Evolutionary conservation across 1,140 invertebrate species (phyloP).

Genomic region (Epicauta chinensis): DNA sequence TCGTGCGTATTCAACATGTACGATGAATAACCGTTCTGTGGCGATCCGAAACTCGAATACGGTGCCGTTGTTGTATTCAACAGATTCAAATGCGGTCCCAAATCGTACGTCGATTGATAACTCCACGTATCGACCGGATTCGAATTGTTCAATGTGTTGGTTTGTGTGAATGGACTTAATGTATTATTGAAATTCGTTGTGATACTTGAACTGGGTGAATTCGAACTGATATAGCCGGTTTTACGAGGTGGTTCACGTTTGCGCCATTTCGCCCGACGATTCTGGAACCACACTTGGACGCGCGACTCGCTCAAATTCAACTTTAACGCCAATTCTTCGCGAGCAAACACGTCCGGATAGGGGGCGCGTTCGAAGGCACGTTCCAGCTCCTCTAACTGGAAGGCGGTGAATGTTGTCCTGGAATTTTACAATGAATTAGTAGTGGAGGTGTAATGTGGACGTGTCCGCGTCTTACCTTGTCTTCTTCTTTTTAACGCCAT

Average conservation of each 20-base stretch:
- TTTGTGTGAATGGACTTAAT: constrained; percentile 60
- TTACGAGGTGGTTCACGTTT: constrained; percentile 96
- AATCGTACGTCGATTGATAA: constrained; percentile 68
- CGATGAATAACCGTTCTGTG: constrained; percentile 49
- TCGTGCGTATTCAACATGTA: constrained; percentile 64
- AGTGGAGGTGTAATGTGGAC: neutral
- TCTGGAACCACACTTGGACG: constrained; percentile 94
- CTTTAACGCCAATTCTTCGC: constrained; percentile 88
- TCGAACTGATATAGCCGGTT: constrained; percentile 51
- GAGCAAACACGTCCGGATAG: constrained; percentile 93
- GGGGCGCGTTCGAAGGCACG: constrained; percentile 90
- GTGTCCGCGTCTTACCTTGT: constrained; percentile 60
- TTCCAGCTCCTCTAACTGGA: constrained; percentile 91
- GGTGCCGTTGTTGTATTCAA: constrained; percentile 61
- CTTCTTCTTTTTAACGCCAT: constrained; percentile 89
- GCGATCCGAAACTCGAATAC: constrained; percentile 55
- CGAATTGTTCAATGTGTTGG: constrained; percentile 53
- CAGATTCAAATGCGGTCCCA: constrained; percentile 63
- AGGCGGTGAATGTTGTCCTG: constrained; percentile 95
- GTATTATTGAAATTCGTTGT: constrained; percentile 57
- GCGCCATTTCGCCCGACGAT: constrained; percentile 94
- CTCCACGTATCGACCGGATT: constrained; percentile 69
- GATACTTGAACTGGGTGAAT: constrained; percentile 47
- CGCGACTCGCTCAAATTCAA: constrained; percentile 86
- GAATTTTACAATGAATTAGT: constrained; percentile 22